Conservation (phyloP, 1,140 invertebrate genomes). For the Coenobita brevimanus region DNA sequence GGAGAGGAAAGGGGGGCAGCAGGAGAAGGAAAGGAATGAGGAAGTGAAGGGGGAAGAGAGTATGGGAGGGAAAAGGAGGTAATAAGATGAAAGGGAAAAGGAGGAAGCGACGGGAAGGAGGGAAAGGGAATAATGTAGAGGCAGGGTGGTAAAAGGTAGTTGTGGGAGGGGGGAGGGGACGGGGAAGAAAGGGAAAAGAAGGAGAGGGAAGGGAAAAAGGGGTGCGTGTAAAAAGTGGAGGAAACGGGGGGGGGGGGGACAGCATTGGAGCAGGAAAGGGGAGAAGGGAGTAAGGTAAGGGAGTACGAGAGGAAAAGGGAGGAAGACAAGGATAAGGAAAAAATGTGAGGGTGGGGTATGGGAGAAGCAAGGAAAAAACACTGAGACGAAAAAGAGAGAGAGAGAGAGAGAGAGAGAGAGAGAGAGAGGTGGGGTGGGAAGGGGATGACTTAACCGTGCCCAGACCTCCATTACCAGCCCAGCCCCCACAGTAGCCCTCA, state of each 20-base stretch:
- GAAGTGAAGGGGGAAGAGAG: background rate
- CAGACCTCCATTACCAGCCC: too few species aligned
- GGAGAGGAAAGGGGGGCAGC: background rate
- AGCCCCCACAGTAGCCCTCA: too few species aligned
- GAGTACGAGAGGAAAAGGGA: too few species aligned
- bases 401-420: conserved; percentile 6
- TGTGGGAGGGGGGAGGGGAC: too few species aligned
- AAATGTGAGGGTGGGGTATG: background rate
- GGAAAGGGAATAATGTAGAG: too few species aligned
- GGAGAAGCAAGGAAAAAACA: background rate
- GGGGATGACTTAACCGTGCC: background rate
- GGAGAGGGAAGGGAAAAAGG: background rate
- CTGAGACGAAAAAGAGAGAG: background rate
- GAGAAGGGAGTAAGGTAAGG: background rate
- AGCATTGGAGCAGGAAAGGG: background rate
- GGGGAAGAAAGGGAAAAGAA: too few species aligned
- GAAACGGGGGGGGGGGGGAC: background rate
- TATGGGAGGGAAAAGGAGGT: background rate
- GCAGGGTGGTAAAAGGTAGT: too few species aligned
- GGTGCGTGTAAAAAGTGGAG: background rate
- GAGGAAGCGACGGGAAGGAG: too few species aligned
- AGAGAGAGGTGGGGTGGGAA: background rate
- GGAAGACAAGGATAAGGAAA: background rate
- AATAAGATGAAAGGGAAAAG: background rate
- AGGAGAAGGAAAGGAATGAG: background rate